Conservation (phyloP, 2,888 invertebrate species). For the Amphimallon solstitiale region DNA sequence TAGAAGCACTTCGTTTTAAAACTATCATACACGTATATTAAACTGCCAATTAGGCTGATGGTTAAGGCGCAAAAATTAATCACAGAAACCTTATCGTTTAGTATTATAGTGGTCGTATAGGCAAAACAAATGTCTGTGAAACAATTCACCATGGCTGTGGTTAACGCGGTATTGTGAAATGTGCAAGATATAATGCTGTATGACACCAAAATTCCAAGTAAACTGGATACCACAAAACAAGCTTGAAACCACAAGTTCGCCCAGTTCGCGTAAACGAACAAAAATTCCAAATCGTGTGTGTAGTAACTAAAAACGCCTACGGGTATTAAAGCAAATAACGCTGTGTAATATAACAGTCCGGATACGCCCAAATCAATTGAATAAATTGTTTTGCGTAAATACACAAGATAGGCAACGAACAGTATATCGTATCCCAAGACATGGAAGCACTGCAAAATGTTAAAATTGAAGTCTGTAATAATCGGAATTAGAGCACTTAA, state of each 20-base stretch:
- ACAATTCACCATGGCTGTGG: conserved; percentile 98
- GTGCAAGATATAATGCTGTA: conserved; percentile 97
- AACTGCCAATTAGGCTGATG: conserved; percentile 88
- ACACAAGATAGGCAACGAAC: conserved; percentile 97
- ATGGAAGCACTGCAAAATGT: conserved; percentile 87
- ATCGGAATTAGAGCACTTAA: conserved; percentile 93
- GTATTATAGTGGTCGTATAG: conserved; percentile 97
- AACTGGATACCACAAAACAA: conserved; percentile 89
- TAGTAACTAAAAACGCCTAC: conserved; percentile 76
- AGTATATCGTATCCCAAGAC: conserved; percentile 93
- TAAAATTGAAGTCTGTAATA: conserved; percentile 93
- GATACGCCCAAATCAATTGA: conserved; percentile 92
- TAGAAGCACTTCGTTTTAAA: conserved; percentile 71
- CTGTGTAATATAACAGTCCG: conserved; percentile 93
- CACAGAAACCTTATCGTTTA: conserved; percentile 95
- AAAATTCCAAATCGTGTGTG: conserved; percentile 78
- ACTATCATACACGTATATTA: conserved; percentile 87
- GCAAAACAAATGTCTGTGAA: conserved; percentile 97
- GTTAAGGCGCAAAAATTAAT: conserved; percentile 96
- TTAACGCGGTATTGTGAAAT: conserved; percentile 94
- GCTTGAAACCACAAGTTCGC: conserved; percentile 76
- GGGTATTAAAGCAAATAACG: conserved; percentile 87
- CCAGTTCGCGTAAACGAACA: conserved; percentile 79
- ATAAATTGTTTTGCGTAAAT: conserved; percentile 95
- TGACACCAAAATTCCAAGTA: conserved; percentile 96